phyloP scores from a whole-genome alignment of 2,113 vertebrate genomes.

The Podiceps cristatus region DNA sequence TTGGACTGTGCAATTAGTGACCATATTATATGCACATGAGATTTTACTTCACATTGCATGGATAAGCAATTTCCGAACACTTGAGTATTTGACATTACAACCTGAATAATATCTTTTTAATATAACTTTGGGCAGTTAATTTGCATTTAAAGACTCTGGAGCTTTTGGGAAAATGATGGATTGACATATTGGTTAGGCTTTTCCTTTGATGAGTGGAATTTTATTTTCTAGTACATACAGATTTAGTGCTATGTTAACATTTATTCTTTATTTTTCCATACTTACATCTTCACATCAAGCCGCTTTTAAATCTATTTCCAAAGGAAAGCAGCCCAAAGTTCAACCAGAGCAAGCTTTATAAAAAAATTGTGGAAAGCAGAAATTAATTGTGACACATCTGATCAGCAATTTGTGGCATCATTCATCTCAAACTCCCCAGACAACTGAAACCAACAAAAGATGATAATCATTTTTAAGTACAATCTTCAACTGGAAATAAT shows the following conservation, averaged over 20 bases:
- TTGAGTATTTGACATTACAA: conserved; percentile 44
- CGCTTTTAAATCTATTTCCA: conserved; percentile 60
- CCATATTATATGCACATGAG: background rate
- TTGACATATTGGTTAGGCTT: conserved; percentile 16
- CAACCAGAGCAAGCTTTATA: conserved; percentile 31
- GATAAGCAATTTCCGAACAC: background rate
- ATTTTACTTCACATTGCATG: conserved; percentile 7
- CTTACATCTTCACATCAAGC: conserved; percentile 44
- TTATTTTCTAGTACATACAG: conserved; percentile 33
- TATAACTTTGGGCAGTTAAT: background rate
- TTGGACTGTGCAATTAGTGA: conserved; percentile 5
- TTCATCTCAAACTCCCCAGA: conserved; percentile 66
- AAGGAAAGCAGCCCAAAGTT: conserved; percentile 62
- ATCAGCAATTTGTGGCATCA: conserved; percentile 74
- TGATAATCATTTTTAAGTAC: conserved; percentile 61
- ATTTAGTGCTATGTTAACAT: conserved; percentile 14
- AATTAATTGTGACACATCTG: conserved; percentile 74
- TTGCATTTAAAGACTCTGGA: conserved; percentile 42
- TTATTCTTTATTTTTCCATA: conserved; percentile 27
- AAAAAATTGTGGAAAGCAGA: conserved; percentile 57
- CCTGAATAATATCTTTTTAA: conserved; percentile 10
- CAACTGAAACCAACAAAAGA: conserved; percentile 63
- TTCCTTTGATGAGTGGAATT: conserved; percentile 18
- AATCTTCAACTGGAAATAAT: conserved; percentile 72
- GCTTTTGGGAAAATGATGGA: background rate